Evolutionary conservation across 2,888 invertebrate species (phyloP).

Genomic region (Scaeva pyrastri): DNA sequence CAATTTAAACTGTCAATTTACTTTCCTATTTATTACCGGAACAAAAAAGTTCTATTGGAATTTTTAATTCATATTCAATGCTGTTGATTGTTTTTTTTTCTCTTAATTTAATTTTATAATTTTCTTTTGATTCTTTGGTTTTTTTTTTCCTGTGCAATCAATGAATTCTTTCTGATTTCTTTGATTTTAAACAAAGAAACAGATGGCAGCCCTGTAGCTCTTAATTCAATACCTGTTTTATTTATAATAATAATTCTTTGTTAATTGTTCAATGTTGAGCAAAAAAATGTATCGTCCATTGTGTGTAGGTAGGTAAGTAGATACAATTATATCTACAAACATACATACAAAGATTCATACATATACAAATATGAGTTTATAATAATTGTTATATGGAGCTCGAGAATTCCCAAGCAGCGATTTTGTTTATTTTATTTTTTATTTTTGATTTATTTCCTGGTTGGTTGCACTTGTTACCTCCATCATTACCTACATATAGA

Average conservation of each 20-base stretch:
- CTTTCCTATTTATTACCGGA: too few relatives aligned
- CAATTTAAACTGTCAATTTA: too few relatives aligned
- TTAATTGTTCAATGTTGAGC: constrained; percentile 52
- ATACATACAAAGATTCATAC: too few relatives aligned
- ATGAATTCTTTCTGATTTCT: neutral
- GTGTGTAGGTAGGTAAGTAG: neutral
- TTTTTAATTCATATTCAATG: too few relatives aligned
- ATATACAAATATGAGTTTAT: too few relatives aligned
- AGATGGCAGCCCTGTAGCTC: constrained; percentile 35
- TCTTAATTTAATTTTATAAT: neutral
- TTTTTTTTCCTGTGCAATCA: neutral
- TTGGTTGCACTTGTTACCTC: constrained; percentile 17
- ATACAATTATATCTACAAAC: neutral
- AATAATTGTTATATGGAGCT: neutral
- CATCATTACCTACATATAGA: neutral
- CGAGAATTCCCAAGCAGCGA: constrained; percentile 21
- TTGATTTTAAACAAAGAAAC: neutral
- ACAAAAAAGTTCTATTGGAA: too few relatives aligned
- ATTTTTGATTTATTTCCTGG: constrained; percentile 58
- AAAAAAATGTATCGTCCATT: constrained; percentile 14
- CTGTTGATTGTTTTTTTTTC: too few relatives aligned
- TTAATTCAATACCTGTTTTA: constrained; percentile 35
- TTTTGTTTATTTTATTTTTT: neutral
- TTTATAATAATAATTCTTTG: constrained; percentile 51
- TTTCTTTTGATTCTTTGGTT: neutral